A percentile compares a stretch with the other conserved stretches of the same genome.
phyloP scores from a whole-genome alignment of 2,113 vertebrate genomes.

The Serinus canaria region DNA sequence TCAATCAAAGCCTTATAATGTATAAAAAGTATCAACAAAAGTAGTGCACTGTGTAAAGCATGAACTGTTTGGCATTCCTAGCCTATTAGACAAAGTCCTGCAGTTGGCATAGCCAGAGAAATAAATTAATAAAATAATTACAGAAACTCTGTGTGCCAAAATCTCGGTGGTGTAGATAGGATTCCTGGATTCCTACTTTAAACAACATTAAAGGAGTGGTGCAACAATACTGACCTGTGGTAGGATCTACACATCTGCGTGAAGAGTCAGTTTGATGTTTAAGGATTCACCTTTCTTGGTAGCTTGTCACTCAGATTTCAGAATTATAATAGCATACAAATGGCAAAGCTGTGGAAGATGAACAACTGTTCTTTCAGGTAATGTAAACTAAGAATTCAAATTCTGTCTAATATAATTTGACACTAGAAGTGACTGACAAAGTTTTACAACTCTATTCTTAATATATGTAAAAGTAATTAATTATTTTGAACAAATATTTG shows the following conservation, averaged over 20 bases:
- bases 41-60: not conserved
- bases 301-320: not conserved
- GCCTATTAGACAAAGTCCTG: not conserved
- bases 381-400: not conserved
- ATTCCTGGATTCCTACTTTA: not conserved
- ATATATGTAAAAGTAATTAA: not conserved
- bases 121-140: not conserved
- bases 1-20: not conserved
- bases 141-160: not conserved
- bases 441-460: not conserved
- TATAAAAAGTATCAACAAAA: not conserved
- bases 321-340: rapidly evolving
- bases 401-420: not conserved
- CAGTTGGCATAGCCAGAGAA: not conserved
- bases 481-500: not conserved
- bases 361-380: not conserved
- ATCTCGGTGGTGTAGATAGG: not conserved
- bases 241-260: not conserved
- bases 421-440: not conserved
- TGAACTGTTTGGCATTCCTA: not conserved
- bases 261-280: not conserved
- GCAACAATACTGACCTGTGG: not conserved
- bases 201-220: not conserved
- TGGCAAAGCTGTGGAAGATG: not conserved
- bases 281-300: not conserved